Evolutionary conservation across 2,888 invertebrate species (phyloP).

Genomic region (Platerodrilus igneus): DNA sequence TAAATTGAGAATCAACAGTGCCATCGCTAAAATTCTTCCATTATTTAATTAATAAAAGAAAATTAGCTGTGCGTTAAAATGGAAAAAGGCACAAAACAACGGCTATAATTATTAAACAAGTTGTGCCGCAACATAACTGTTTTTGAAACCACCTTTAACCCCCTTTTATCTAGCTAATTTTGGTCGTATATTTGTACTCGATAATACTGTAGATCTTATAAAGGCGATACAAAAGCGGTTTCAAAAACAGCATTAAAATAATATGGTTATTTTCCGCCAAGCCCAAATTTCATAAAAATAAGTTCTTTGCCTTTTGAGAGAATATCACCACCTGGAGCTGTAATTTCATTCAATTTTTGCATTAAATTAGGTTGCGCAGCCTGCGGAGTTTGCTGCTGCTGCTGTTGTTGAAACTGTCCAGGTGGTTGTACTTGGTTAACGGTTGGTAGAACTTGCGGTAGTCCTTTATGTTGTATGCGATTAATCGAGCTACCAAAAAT

Average conservation of each 20-base stretch:
- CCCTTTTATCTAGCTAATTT: slow-evolving; percentile 1
- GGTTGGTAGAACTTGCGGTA: slow-evolving; percentile 51
- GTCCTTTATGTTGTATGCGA: slow-evolving; percentile 49
- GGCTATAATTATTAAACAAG: slow-evolving; percentile 30
- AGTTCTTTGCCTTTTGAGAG: slow-evolving; percentile 90
- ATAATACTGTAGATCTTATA: background rate
- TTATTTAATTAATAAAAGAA: slow-evolving; percentile 9
- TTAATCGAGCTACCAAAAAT: too few relatives aligned
- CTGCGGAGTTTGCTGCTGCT: slow-evolving; percentile 46
- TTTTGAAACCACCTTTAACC: slow-evolving; percentile 34
- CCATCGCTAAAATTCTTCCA: slow-evolving; percentile 22
- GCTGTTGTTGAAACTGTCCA: slow-evolving; percentile 45
- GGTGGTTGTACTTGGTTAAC: slow-evolving; percentile 42
- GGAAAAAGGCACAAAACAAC: slow-evolving; percentile 42
- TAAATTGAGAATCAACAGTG: slow-evolving; percentile 33
- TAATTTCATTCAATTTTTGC: slow-evolving; percentile 86
- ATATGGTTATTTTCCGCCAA: slow-evolving; percentile 59
- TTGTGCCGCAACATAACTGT: slow-evolving; percentile 39
- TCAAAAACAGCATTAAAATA: slow-evolving; percentile 19
- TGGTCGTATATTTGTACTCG: slow-evolving; percentile 3
- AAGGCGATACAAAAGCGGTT: too few relatives aligned
- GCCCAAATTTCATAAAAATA: slow-evolving; percentile 90
- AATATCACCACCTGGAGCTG: slow-evolving; percentile 84
- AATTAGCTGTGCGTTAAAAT: slow-evolving; percentile 41
- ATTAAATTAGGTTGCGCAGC: slow-evolving; percentile 68